phyloP scores from a whole-genome alignment of 2,797 vertebrate species.

The Coilia nasus region DNA sequence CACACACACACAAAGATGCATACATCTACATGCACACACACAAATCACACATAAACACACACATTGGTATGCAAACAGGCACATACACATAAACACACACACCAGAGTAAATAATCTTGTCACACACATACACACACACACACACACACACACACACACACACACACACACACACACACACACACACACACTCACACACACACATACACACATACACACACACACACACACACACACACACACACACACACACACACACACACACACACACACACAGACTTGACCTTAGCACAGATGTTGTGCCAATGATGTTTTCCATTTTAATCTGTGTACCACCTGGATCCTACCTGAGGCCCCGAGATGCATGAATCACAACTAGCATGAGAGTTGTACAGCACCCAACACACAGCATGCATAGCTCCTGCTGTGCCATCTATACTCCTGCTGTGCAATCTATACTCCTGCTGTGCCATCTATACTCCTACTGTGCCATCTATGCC shows the following conservation, averaged over 20 bases:
- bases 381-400: neutral
- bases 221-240: neutral
- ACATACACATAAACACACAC: neutral
- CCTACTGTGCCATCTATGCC: too few species aligned
- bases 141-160: neutral
- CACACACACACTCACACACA: slow-evolving; percentile 11
- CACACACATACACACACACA: neutral
- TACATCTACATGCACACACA: too few species aligned
- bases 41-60: too few species aligned
- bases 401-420: too few species aligned
- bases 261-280: slow-evolving; percentile 6
- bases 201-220: neutral
- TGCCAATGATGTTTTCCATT: slow-evolving; percentile 9
- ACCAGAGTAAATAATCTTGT: neutral
- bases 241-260: neutral
- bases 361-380: slow-evolving; percentile 65
- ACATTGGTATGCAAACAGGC: too few species aligned
- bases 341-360: slow-evolving; percentile 51
- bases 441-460: too few species aligned
- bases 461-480: too few species aligned
- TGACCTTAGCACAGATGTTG: slow-evolving; percentile 6
- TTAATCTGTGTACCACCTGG: slow-evolving; percentile 9
- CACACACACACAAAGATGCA: neutral
- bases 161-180: slow-evolving; percentile 12
- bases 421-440: too few species aligned